Evolutionary conservation across 2,113 vertebrate species (phyloP).

Genomic region (Mus spicilegus): DNA sequence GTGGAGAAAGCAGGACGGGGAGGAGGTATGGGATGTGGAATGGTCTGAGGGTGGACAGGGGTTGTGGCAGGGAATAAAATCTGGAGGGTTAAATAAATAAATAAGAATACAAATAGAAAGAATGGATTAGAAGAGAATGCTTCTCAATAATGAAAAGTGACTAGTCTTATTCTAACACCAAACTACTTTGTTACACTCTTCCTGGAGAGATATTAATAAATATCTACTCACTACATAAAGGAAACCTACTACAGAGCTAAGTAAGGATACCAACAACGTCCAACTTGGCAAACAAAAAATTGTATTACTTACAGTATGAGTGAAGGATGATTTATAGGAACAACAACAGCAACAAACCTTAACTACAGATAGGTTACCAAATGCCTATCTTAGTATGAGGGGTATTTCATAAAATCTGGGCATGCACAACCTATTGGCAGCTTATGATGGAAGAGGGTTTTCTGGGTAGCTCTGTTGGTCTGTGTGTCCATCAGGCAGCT

Average conservation of each 20-base stretch:
- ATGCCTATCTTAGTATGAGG: background rate
- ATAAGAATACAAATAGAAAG: background rate
- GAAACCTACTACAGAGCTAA: background rate
- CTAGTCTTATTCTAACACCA: background rate
- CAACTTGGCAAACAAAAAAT: background rate
- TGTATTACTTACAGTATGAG: background rate
- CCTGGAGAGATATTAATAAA: background rate
- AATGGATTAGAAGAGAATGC: background rate
- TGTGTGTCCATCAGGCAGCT: background rate
- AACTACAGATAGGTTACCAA: background rate
- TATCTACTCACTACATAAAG: background rate
- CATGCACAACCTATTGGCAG: background rate
- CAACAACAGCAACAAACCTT: no score
- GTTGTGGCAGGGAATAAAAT: no score
- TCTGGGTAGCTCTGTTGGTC: background rate
- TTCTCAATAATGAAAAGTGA: background rate
- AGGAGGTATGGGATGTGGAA: no score
- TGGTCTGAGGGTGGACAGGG: no score
- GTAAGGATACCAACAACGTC: background rate
- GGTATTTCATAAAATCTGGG: background rate
- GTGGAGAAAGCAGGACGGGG: no score
- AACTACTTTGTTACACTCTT: background rate
- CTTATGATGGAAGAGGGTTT: no score
- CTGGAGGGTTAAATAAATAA: no score
- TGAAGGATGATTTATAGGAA: background rate